Base-by-base conservation (phyloP, 2,888 invertebrate genomes). In the Hipparchia sbordonii region DNA sequence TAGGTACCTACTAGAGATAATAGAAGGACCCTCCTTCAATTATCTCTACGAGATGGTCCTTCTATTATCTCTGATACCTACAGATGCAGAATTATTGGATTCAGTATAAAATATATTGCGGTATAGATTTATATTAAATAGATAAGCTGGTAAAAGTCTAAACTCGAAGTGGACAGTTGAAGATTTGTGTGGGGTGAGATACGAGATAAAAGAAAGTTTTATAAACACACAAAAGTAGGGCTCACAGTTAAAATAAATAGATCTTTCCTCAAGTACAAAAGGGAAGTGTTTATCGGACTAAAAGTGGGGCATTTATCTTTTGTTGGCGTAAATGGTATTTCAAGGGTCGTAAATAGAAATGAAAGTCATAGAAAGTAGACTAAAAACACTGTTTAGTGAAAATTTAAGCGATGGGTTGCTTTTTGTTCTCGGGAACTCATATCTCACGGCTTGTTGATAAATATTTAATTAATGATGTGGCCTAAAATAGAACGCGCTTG, bases 321-420 rank as follows among this genome's bases (percentile, higher is more conserved):
- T 70, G 70, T 70, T 52, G 56, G 62, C 69, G 63, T 48, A 70
- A 70, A 70, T 54, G 56, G 63, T 63, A 63, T 56, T 62, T 70
- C 63, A 56, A 57, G 63, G 63, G 23, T 13, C 69, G 60, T 70
- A 70, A 70, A 63, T 48, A 70, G 70, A 70, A 63, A 70, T 70
- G 63, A 63, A 70, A 63, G 70, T 70, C 70, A 57, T 57, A 12
- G 62, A 70, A 63, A 70, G 63, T 63, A 23, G 62, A 70, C 56
- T 65, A 39, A 62, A 70, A 63, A 63, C 56, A 63, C 61, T 54
- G 39, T 62, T 70, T 61, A 45, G 61, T 39, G 10, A 45, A 51
- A 54, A 6, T 59, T 9, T 59, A 33, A 56, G n/a, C 13, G 54
- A 56, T 33, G 57, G 23, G 33, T 33, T 33, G 23, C 10, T 59